phyloP scores from a whole-genome alignment of 2,797 vertebrate genomes.

The Clamator glandarius region DNA sequence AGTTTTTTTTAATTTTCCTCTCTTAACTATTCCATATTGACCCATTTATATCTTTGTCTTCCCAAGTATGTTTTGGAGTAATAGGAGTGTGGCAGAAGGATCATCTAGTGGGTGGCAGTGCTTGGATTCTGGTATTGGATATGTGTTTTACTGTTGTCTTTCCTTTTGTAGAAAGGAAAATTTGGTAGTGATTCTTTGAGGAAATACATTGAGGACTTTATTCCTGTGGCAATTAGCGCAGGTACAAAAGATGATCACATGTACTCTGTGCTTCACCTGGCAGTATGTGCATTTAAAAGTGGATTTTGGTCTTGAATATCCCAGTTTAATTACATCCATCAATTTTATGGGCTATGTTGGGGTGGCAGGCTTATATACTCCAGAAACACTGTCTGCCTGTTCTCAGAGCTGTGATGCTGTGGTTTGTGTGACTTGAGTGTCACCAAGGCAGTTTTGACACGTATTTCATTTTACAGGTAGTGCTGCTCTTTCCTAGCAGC shows the following conservation, averaged over 20 bases:
- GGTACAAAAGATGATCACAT: not conserved
- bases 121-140: not conserved
- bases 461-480: not conserved
- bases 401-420: not conserved
- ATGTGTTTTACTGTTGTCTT: not conserved
- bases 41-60: not conserved
- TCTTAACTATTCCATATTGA: not conserved
- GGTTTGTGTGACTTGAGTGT: rapidly evolving
- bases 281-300: not conserved
- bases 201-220: not conserved
- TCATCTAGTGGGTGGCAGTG: not conserved
- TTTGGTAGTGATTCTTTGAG: not conserved
- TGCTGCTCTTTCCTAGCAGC: not conserved
- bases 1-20: not conserved
- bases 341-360: not conserved
- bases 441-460: not conserved
- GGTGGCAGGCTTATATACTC: not conserved
- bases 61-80: not conserved
- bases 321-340: rapidly evolving
- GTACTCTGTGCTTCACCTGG: not conserved
- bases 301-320: not conserved
- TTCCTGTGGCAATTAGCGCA: not conserved
- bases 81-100: not conserved
- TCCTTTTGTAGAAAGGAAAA: not conserved
- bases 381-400: not conserved